Percentiles rank a stretch among this genome's conserved stretches.
Evolutionary conservation across 1,140 invertebrate genomes (phyloP).

Genomic region (Apis florea): DNA sequence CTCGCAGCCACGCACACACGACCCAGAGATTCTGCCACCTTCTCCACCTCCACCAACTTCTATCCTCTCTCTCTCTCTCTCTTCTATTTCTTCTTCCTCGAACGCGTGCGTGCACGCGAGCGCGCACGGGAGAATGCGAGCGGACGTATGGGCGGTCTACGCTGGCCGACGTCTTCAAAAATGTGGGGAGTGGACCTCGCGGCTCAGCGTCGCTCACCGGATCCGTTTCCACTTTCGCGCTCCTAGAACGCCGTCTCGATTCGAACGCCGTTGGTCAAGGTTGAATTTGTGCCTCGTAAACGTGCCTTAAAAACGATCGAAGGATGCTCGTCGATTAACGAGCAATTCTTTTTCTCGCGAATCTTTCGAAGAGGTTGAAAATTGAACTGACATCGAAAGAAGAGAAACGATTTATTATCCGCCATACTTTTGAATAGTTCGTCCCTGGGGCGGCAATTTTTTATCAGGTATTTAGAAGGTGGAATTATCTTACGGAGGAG

Average conservation of each 20-base stretch:
- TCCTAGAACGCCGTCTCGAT: background rate
- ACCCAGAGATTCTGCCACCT: constrained; percentile 50
- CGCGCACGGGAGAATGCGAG: constrained; percentile 63
- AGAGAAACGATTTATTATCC: too few relatives aligned
- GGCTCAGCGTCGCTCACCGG: constrained; percentile 20
- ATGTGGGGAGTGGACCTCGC: constrained; percentile 73
- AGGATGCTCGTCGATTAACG: too few relatives aligned
- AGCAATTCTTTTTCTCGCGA: too few relatives aligned
- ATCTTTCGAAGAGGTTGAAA: too few relatives aligned
- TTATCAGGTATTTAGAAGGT: too few relatives aligned
- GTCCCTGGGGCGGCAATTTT: too few relatives aligned
- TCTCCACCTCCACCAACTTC: constrained; percentile 46
- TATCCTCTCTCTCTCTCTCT: background rate
- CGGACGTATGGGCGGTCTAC: constrained; percentile 72
- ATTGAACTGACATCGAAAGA: too few relatives aligned
- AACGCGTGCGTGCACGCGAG: constrained; percentile 50
- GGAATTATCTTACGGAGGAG: too few relatives aligned
- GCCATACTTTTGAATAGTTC: too few relatives aligned
- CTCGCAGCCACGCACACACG: constrained; percentile 29
- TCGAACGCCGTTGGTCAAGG: constrained; percentile 18
- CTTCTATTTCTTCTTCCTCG: constrained; percentile 45
- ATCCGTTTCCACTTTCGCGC: constrained; percentile 15
- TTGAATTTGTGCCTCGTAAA: background rate
- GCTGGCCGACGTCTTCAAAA: constrained; percentile 73
- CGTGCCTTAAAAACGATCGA: too few relatives aligned